phyloP scores from a whole-genome alignment of 1,140 invertebrate genomes.

The Sarcophaga peregrina region DNA sequence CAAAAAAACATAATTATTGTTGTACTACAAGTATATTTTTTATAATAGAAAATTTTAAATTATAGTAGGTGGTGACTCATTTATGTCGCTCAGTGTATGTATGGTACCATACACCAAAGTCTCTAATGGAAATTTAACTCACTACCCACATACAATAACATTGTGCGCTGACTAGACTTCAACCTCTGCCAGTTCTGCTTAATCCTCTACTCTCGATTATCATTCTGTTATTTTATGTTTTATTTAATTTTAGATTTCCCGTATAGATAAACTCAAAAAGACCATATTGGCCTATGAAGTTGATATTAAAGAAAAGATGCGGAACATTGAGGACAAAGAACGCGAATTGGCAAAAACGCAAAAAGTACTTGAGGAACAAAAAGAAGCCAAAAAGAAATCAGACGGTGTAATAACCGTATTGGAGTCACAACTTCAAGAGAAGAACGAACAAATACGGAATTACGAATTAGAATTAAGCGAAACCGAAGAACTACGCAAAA shows the following conservation, averaged over 20 bases:
- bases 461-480: constrained; percentile 62
- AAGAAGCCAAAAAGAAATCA: constrained; percentile 59
- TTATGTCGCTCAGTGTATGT: too few species aligned
- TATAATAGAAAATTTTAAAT: too few species aligned
- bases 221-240: too few species aligned
- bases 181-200: too few species aligned
- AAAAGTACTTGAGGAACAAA: constrained; percentile 59
- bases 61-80: too few species aligned
- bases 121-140: too few species aligned
- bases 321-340: constrained; percentile 58
- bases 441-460: constrained; percentile 60
- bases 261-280: constrained; percentile 62
- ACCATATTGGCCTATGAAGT: constrained; percentile 58
- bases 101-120: too few species aligned
- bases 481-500: constrained; percentile 63
- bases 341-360: constrained; percentile 56
- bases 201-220: too few species aligned
- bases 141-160: too few species aligned
- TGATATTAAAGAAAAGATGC: constrained; percentile 60
- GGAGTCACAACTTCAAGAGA: constrained; percentile 60
- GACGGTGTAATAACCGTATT: constrained; percentile 60
- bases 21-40: too few species aligned
- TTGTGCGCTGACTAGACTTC: too few species aligned
- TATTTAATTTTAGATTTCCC: constrained; percentile 48
- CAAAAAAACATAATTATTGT: too few species aligned